A percentile compares a stretch with the other conserved stretches of the same genome.
Conservation (phyloP, 2,888 invertebrate species). For the Dolomedes plantarius region DNA sequence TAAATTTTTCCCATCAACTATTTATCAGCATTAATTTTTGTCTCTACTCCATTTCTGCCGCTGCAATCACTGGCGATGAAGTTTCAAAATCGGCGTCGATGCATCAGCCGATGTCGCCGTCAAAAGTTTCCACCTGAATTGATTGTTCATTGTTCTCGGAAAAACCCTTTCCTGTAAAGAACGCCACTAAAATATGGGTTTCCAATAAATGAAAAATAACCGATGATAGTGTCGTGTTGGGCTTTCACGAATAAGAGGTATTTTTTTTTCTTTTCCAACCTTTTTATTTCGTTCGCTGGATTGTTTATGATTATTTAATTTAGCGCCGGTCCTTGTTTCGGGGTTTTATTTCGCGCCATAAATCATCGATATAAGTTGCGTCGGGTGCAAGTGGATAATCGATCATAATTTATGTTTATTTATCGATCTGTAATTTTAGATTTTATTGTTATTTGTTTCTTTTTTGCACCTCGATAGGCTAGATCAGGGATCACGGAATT, state of each 20-base stretch:
- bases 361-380: conserved; percentile 16
- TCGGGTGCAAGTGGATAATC: background rate
- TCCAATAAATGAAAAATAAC: conserved; percentile 57
- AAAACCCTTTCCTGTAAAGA: conserved; percentile 28
- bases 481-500: too few relatives aligned
- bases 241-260: background rate
- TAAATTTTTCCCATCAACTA: background rate
- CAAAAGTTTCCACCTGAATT: conserved; percentile 20
- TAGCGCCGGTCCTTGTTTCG: conserved; percentile 20
- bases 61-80: background rate
- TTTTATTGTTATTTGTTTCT: background rate
- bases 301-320: conserved; percentile 68
- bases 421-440: background rate
- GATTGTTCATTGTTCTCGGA: conserved; percentile 48
- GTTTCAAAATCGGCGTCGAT: background rate
- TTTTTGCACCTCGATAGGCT: too few relatives aligned
- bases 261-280: background rate
- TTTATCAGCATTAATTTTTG: background rate
- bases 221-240: conserved; percentile 39
- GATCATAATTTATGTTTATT: conserved; percentile 26
- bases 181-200: conserved; percentile 67
- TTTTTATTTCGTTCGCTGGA: conserved; percentile 1
- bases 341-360: conserved; percentile 19
- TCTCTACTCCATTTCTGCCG: background rate
- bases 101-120: background rate